Conservation (phyloP, 1,140 invertebrate genomes). For the Ooceraea biroi region DNA sequence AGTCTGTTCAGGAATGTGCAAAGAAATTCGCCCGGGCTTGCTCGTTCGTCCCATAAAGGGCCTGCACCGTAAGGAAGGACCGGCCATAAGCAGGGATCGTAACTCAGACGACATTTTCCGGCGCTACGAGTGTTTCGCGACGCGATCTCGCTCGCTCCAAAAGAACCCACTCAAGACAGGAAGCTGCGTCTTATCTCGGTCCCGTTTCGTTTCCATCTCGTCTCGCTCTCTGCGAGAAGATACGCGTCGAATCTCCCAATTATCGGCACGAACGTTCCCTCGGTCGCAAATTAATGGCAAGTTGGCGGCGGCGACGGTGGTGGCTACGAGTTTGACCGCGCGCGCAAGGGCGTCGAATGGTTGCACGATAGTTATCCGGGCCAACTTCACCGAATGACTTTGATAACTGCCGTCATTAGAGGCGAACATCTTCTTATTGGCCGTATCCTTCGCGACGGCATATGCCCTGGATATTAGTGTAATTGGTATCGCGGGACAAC, state of each 20-base stretch:
- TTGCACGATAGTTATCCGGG: constrained; percentile 57
- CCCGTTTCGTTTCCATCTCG: background rate
- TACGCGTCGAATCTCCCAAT: constrained; percentile 55
- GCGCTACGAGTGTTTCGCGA: constrained; percentile 61
- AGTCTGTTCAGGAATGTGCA: constrained; percentile 68
- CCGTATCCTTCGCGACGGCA: constrained; percentile 17
- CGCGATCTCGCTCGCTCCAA: background rate
- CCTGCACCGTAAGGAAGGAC: constrained; percentile 29
- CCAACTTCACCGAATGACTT: constrained; percentile 62
- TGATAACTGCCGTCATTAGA: constrained; percentile 58
- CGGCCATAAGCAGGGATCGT: constrained; percentile 66
- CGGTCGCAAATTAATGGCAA: constrained; percentile 71
- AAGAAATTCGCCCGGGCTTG: constrained; percentile 70
- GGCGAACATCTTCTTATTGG: constrained; percentile 49
- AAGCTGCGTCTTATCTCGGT: constrained; percentile 23
- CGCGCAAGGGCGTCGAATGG: constrained; percentile 39
- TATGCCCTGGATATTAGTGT: constrained; percentile 25
- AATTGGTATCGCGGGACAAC: constrained; percentile 35
- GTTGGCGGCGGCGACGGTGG: constrained; percentile 36
- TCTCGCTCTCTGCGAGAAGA: constrained; percentile 6
- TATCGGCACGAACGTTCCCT: constrained; percentile 58
- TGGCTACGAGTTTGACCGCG: constrained; percentile 62
- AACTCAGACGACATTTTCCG: constrained; percentile 70
- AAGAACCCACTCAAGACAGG: background rate
- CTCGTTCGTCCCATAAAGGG: constrained; percentile 66